Percentiles rank a stretch among this genome's conserved stretches.
Conservation (phyloP, 1,140 invertebrate genomes). For the Ditylenchus dipsaci region DNA sequence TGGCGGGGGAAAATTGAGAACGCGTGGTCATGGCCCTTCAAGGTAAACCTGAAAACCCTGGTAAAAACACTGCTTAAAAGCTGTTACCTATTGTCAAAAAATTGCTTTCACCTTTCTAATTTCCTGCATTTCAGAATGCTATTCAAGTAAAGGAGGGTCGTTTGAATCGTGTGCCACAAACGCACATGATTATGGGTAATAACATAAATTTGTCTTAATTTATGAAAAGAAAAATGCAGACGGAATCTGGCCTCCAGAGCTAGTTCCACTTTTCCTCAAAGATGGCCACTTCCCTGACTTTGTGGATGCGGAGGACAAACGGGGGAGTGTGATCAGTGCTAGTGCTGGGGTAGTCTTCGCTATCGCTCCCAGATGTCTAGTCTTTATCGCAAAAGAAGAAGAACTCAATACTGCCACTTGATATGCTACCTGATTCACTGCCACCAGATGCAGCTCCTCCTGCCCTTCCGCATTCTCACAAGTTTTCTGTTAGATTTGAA, state of each 20-base stretch:
- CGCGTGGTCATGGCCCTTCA: too few relatives aligned
- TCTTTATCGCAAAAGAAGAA: background rate
- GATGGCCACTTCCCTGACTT: conserved; percentile 13
- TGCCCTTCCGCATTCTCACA: background rate
- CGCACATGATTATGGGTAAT: conserved; percentile 50
- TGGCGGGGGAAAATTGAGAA: too few relatives aligned
- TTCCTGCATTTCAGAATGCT: conserved; percentile 34
- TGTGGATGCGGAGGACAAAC: conserved; percentile 9
- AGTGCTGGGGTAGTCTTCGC: background rate
- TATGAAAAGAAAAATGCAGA: too few relatives aligned
- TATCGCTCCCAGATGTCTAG: background rate
- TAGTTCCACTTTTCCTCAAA: conserved; percentile 52
- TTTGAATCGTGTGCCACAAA: conserved; percentile 49
- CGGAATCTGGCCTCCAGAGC: conserved; percentile 54
- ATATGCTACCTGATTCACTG: background rate
- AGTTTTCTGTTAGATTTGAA: conserved; percentile 1
- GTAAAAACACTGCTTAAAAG: too few relatives aligned
- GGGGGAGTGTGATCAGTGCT: background rate
- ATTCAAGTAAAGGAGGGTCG: conserved; percentile 52
- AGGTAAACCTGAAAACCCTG: too few relatives aligned
- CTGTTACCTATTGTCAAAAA: too few relatives aligned
- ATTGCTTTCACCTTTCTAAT: too few relatives aligned
- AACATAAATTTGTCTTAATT: too few relatives aligned
- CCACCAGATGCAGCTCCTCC: background rate
- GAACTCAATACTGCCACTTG: background rate